Evolutionary conservation across 2,113 vertebrate genomes (phyloP).

Genomic region (Helogale parvula): DNA sequence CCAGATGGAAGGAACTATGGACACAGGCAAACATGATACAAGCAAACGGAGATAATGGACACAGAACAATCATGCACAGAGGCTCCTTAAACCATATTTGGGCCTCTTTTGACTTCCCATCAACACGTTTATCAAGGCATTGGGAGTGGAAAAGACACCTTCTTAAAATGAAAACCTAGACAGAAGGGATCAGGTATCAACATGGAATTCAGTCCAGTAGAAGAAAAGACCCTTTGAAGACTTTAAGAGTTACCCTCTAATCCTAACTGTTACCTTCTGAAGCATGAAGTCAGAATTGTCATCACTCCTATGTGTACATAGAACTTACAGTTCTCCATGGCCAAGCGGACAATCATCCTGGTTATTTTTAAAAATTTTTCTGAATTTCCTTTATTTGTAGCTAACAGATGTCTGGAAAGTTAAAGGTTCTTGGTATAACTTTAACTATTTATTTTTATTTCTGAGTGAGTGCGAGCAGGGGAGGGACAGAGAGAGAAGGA

Average conservation of each 20-base stretch:
- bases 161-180: slow-evolving; percentile 4
- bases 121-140: neutral
- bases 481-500: too few relatives aligned
- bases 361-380: neutral
- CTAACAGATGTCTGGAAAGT: neutral
- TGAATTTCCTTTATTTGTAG: slow-evolving; percentile 29
- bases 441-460: neutral
- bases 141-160: neutral
- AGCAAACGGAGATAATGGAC: neutral
- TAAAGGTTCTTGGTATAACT: neutral
- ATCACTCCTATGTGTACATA: neutral
- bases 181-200: neutral
- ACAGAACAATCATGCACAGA: neutral
- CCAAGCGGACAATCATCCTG: neutral
- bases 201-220: neutral
- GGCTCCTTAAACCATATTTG: neutral
- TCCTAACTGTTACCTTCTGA: neutral
- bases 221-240: slow-evolving; percentile 31
- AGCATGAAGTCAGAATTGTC: neutral
- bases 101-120: neutral
- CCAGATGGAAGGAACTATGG: neutral
- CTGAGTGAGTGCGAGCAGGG: too few relatives aligned
- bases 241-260: neutral
- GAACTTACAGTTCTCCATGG: neutral
- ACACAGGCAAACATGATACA: neutral